These are phyloP conservation scores for Clinocottus analis DNA, from an alignment of 2,113 vertebrate species.

Conservation along the genomic window DNA sequence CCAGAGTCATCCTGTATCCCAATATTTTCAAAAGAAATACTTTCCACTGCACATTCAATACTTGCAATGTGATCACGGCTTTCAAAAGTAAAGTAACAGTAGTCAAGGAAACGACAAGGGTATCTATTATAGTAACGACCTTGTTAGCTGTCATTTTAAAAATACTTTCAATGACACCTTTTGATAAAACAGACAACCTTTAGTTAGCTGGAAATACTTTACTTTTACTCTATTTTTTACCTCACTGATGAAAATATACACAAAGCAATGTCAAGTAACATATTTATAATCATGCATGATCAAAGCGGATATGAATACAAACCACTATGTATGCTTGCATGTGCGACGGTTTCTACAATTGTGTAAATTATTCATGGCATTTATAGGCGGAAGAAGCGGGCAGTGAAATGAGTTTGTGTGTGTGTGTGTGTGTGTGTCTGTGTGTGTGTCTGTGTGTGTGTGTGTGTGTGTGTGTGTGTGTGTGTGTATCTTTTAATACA, in stretches of 20 bases:
- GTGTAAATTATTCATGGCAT: constrained; percentile 57
- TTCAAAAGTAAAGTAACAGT: background rate
- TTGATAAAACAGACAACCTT: background rate
- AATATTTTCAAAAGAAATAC: no score
- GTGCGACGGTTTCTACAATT: constrained; percentile 24
- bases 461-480: no score
- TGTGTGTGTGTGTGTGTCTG: no score
- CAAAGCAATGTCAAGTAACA: background rate
- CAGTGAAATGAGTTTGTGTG: background rate
- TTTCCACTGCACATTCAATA: background rate
- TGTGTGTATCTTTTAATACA: constrained; percentile 33
- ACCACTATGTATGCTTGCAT: constrained; percentile 1
- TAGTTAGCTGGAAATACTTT: background rate
- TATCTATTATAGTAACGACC: background rate
- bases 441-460: no score
- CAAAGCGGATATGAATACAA: constrained; percentile 32
- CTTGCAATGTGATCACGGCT: background rate
- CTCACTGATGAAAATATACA: background rate
- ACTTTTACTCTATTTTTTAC: background rate
- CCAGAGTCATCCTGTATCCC: no score
- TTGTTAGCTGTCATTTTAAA: background rate
- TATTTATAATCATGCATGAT: constrained; percentile 27
- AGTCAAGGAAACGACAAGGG: background rate
- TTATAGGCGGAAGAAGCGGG: constrained; percentile 11
- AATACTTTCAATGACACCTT: background rate